Evolutionary conservation across 2,113 vertebrate genomes (phyloP), one percentile per base, ranked within the genome.

Genomic region (Syngnathus typhle): DNA sequence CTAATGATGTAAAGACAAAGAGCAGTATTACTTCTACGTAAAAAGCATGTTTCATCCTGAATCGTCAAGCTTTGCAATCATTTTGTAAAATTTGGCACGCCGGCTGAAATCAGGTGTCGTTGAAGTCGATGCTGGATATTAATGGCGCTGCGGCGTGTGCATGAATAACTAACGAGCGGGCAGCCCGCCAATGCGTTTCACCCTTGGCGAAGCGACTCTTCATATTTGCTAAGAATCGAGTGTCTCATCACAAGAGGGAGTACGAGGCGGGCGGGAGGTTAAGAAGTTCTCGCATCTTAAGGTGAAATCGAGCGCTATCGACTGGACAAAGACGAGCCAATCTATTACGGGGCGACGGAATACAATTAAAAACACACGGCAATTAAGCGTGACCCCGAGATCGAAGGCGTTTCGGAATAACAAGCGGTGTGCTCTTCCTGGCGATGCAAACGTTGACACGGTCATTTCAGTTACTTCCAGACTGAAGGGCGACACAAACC

Each of bases 311-410:
- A 49, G 19, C 19, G 59, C 46, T 55, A 64, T 0, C 49, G 52
- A 64, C 54, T 49, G 63, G 2, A 55, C 52, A 58, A 63, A 32
- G 32, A 56, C 27, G 0, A 63, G 56, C 16, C 49, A n/a, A 60
- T 71, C 44, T 32, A 68, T 73, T 64, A 66, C 55, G 59, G 27
- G 11, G 32, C 10, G 52, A 27, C n/a, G 21, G 11, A 55, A 51
- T 51, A n/a, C 49, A 51, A 55, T 55, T 55, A 55, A 55, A 13
- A 55, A 55, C 52, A 13, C n/a, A 3, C 19, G 49, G 49, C 49
- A 51, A 21, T 51, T 51, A 51, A 51, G 19, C 2, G 19, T 21
- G 49, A 51, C 49, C 49, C 49, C 19, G 7, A 51, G 49, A 51
- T 51, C 49, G 49, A 51, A 51, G 3, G 49, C n/a, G 19, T 21